Evolutionary conservation across 53 echinoderm and acorn worm genomes (phyloP).

Genomic region (Luidia sarsii): DNA sequence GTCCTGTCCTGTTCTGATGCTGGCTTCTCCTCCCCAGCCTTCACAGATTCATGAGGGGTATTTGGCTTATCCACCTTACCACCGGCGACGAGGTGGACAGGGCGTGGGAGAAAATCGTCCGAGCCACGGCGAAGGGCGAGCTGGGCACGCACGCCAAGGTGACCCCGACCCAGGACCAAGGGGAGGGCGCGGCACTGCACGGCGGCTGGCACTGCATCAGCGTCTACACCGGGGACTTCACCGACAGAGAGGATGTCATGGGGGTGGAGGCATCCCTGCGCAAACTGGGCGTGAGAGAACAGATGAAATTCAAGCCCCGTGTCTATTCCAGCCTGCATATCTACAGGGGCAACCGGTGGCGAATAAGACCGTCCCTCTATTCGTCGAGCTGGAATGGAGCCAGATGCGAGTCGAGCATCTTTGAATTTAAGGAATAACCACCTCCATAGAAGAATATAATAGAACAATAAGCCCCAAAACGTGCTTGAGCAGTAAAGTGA

Average conservation of each 20-base stretch:
- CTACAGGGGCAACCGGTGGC: slow-evolving; percentile 49
- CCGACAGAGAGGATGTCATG: slow-evolving; percentile 14
- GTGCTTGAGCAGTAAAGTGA: too few species aligned
- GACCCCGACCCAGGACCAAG: not conserved
- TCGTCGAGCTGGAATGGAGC: not conserved
- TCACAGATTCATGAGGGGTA: slow-evolving; percentile 15
- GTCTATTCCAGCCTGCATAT: slow-evolving; percentile 41
- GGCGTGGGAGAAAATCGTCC: slow-evolving; percentile 48
- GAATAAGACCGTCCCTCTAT: slow-evolving; percentile 47
- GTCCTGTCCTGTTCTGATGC: too few species aligned
- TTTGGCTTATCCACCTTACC: slow-evolving; percentile 43
- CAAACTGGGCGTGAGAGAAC: slow-evolving; percentile 15
- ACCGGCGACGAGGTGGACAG: slow-evolving; percentile 28
- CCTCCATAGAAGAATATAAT: too few species aligned
- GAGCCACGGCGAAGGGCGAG: slow-evolving; percentile 33
- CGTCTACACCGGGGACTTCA: slow-evolving; percentile 54
- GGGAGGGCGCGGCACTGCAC: not conserved
- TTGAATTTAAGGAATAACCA: too few species aligned
- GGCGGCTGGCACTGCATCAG: slow-evolving; percentile 19
- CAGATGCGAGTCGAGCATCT: not conserved
- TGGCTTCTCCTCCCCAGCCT: too few species aligned
- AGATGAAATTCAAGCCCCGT: slow-evolving; percentile 52
- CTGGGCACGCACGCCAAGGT: slow-evolving; percentile 57
- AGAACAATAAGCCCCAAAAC: too few species aligned
- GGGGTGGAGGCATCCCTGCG: slow-evolving; percentile 28